Percentiles rank a stretch among this genome's conserved stretches.
Conservation (phyloP, 2,797 vertebrate species). For the Varecia variegata region DNA sequence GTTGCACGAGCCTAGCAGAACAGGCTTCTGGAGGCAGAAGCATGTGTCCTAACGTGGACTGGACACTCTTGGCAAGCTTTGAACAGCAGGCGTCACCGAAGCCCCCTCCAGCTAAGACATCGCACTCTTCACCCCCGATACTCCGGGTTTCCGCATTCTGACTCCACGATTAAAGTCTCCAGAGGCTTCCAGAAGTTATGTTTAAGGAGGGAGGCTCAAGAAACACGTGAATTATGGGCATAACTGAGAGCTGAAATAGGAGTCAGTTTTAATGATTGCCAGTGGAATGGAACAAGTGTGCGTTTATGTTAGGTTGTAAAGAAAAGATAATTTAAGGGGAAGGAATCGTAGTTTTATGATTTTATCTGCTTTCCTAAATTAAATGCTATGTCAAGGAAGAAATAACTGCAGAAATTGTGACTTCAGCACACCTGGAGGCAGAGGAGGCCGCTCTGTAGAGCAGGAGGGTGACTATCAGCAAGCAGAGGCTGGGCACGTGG, state of each 20-base stretch:
- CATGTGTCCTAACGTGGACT: neutral
- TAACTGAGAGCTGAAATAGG: neutral
- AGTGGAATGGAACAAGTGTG: too few species aligned
- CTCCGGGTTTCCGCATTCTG: too few species aligned
- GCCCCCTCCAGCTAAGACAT: neutral
- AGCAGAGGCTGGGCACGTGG: neutral
- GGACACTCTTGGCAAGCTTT: neutral
- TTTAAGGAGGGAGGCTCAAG: neutral
- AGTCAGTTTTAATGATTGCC: neutral
- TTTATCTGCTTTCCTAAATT: neutral
- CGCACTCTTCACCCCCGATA: fast-evolving
- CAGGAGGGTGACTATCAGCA: too few species aligned
- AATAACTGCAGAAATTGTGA: neutral
- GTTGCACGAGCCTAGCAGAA: neutral
- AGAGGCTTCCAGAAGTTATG: neutral
- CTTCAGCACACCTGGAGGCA: neutral
- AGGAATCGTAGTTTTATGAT: neutral
- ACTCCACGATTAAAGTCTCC: neutral
- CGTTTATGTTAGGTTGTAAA: neutral
- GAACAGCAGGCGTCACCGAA: neutral
- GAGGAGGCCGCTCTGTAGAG: neutral
- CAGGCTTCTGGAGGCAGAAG: neutral
- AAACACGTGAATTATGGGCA: neutral
- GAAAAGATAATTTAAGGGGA: neutral
- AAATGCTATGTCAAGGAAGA: neutral